phyloP scores from a whole-genome alignment of 2,113 vertebrate genomes.

The Engraulis encrasicolus region DNA sequence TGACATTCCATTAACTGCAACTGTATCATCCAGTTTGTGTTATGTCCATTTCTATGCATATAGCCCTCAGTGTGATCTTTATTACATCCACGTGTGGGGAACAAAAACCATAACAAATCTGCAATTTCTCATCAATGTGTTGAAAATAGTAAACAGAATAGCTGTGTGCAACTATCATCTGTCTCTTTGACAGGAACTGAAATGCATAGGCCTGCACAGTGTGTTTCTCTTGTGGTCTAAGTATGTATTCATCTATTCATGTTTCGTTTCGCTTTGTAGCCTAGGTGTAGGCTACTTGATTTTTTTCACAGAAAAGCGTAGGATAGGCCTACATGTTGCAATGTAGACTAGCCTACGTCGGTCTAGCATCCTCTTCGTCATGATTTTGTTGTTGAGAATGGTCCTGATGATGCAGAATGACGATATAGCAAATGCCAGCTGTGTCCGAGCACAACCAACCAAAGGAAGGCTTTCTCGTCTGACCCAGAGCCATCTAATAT shows the following conservation, averaged over 20 bases:
- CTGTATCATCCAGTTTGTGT: no score
- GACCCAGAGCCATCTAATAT: conserved; percentile 67
- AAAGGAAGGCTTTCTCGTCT: conserved; percentile 43
- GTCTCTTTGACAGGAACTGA: no score
- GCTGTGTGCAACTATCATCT: no score
- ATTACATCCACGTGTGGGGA: background rate
- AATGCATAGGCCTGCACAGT: background rate
- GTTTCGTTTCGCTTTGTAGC: background rate
- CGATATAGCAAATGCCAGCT: background rate
- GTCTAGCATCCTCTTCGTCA: background rate
- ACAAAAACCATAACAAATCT: background rate
- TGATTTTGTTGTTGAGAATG: conserved; percentile 26
- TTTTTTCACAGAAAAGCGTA: background rate
- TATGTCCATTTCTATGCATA: background rate
- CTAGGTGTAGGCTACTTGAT: background rate
- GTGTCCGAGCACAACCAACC: conserved; percentile 41
- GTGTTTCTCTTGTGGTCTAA: background rate
- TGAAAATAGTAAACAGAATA: conserved; percentile 14
- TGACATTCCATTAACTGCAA: no score
- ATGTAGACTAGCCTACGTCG: background rate
- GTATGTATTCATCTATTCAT: background rate
- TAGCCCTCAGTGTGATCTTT: background rate
- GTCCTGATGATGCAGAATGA: conserved; percentile 55
- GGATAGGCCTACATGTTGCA: background rate
- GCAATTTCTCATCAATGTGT: conserved; percentile 36